Evolutionary conservation across 1,140 invertebrate genomes (phyloP).

Genomic region (Thereuonema tuberculata): DNA sequence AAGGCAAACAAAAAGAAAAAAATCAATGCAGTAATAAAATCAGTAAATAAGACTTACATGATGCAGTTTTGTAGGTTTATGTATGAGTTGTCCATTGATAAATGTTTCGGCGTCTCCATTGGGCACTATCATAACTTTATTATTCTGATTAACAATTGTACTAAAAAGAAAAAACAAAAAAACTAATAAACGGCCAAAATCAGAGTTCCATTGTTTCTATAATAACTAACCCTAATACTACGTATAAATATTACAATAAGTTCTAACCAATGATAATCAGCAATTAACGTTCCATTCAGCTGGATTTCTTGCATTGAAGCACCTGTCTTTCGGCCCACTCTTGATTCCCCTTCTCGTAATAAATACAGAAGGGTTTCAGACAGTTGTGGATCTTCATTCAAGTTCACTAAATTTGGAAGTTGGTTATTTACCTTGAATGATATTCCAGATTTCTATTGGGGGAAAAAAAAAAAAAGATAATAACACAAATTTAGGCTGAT

Average conservation of each 20-base stretch:
- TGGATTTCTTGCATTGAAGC: conserved; percentile 40
- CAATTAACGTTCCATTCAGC: conserved; percentile 46
- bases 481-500: neutral
- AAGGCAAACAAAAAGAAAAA: too few relatives aligned
- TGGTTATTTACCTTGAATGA: conserved; percentile 29
- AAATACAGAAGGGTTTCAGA: conserved; percentile 51
- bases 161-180: conserved; percentile 18
- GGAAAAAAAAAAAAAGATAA: neutral
- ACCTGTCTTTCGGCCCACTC: conserved; percentile 28
- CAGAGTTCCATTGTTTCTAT: neutral
- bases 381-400: conserved; percentile 53
- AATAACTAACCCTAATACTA: conserved; percentile 27
- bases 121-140: conserved; percentile 26
- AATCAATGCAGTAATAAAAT: neutral
- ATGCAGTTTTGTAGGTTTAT: conserved; percentile 29
- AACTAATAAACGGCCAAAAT: conserved; percentile 26
- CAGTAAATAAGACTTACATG: conserved; percentile 32
- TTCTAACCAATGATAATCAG: conserved; percentile 48
- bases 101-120: conserved; percentile 41
- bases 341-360: conserved; percentile 34
- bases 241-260: conserved; percentile 21
- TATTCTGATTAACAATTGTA: conserved; percentile 25
- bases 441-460: conserved; percentile 31
- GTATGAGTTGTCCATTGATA: conserved; percentile 47
- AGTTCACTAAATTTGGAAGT: conserved; percentile 43